These are phyloP conservation scores for Clarias macrocephalus DNA, from an alignment of 2,113 vertebrate species.

Conservation along the genomic window DNA sequence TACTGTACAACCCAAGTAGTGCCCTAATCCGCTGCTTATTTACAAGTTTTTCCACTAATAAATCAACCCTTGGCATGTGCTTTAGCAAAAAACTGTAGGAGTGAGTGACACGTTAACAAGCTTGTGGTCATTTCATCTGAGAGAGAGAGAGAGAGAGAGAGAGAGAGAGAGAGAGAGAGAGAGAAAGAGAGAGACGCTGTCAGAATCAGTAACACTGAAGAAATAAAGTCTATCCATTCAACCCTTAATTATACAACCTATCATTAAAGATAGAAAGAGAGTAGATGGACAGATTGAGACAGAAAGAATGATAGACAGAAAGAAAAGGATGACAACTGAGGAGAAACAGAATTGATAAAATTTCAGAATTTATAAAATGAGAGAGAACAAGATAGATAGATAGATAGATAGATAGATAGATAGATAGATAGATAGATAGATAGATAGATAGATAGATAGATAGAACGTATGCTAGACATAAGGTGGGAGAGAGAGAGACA, in stretches of 20 bases:
- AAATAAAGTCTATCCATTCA: not conserved
- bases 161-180: not conserved
- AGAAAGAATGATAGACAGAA: not conserved
- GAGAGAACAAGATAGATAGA: not conserved
- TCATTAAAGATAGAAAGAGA: conserved; percentile 9
- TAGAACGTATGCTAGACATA: not conserved
- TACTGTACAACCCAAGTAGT: not conserved
- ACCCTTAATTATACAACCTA: too few relatives aligned
- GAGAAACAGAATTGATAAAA: not conserved
- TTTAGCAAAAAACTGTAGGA: not conserved
- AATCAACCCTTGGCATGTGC: not conserved
- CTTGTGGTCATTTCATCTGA: not conserved
- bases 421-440: not conserved
- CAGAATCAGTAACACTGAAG: not conserved
- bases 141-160: not conserved
- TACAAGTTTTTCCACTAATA: not conserved
- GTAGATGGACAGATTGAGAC: conserved; percentile 10
- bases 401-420: not conserved
- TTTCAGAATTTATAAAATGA: too few relatives aligned
- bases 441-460: not conserved
- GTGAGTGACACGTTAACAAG: not conserved
- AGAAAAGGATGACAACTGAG: not conserved
- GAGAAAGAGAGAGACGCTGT: not conserved
- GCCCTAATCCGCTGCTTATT: not conserved
- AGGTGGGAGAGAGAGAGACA: not conserved